Evolutionary conservation across 2,113 vertebrate genomes (phyloP).

Genomic region (Riparia riparia): DNA sequence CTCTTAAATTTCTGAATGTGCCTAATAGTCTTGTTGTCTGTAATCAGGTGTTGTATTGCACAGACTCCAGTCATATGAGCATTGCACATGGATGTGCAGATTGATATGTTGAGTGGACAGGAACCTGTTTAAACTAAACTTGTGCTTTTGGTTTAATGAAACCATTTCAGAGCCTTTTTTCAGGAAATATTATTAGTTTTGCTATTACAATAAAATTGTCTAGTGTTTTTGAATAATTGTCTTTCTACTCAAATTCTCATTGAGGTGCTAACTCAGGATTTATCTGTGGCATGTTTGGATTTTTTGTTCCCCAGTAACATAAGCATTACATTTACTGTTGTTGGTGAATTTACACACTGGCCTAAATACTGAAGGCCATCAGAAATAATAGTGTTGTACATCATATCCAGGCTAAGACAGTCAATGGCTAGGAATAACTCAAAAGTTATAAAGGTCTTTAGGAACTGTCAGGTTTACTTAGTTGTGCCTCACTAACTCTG

Average conservation of each 20-base stretch:
- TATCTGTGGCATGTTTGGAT: neutral
- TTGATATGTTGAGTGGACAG: neutral
- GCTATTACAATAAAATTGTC: neutral
- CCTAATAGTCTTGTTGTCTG: neutral
- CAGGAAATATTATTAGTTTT: neutral
- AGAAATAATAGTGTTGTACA: neutral
- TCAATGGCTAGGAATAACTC: neutral
- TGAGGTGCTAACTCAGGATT: neutral
- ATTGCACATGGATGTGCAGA: neutral
- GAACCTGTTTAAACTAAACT: neutral
- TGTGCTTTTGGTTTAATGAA: neutral
- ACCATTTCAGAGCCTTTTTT: neutral
- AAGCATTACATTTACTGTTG: neutral
- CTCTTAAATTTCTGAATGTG: neutral
- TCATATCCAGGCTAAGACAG: neutral
- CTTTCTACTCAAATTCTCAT: neutral
- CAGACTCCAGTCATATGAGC: neutral
- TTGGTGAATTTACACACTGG: neutral
- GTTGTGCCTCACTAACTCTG: neutral
- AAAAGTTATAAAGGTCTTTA: neutral
- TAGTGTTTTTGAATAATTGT: neutral
- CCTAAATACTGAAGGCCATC: neutral
- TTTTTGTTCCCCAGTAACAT: neutral
- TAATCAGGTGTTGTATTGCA: neutral
- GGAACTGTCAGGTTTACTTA: neutral